A percentile compares a stretch with the other conserved stretches of the same genome.
Conservation (phyloP, 2,797 vertebrate genomes). For the Ammospiza maritima region DNA sequence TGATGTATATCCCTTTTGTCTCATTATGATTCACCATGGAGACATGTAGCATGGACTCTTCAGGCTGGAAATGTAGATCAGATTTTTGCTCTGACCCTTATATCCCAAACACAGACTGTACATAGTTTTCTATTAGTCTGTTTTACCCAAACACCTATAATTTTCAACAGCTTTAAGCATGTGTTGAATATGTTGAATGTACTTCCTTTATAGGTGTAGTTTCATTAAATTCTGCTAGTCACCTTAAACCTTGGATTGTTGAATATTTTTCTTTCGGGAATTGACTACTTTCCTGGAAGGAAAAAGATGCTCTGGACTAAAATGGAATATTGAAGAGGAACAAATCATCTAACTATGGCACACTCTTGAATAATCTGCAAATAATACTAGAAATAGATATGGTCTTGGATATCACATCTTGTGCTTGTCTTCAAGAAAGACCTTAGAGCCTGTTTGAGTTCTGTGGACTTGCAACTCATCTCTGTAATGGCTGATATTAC, state of each 20-base stretch:
- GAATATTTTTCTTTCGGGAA: not conserved
- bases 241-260: not conserved
- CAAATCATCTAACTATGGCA: not conserved
- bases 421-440: not conserved
- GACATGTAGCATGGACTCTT: not conserved
- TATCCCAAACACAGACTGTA: not conserved
- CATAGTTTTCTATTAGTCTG: not conserved
- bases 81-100: not conserved
- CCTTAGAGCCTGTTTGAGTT: not conserved
- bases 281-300: not conserved
- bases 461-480: not conserved
- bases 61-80: not conserved
- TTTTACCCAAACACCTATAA: not conserved
- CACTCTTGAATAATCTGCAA: not conserved
- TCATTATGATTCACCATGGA: not conserved
- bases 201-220: not conserved
- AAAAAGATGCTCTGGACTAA: not conserved
- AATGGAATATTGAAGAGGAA: not conserved
- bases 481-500: not conserved
- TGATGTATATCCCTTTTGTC: not conserved
- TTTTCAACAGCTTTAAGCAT: not conserved
- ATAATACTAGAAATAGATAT: not conserved
- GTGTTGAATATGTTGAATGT: not conserved
- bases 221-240: not conserved
- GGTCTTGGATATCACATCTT: not conserved